Conservation (phyloP, 2,797 vertebrate genomes). For the Heteromormyrus szaboi region DNA sequence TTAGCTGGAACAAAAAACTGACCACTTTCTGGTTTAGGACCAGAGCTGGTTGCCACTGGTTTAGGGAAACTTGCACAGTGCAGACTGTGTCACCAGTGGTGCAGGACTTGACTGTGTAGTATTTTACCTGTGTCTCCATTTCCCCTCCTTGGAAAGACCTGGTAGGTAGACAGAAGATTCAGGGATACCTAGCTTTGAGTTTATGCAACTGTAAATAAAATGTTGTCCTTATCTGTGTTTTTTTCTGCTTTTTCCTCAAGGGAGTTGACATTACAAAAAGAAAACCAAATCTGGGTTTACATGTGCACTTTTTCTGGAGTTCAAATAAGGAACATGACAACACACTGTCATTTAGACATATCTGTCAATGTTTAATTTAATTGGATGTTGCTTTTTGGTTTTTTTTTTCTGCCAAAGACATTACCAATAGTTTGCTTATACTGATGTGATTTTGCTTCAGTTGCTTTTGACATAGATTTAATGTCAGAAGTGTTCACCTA, state of each 20-base stretch:
- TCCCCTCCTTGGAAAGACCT: slow-evolving; percentile 27
- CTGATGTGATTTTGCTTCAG: not conserved
- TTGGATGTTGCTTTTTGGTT: not conserved
- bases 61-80: not conserved
- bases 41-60: not conserved
- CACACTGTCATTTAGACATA: not conserved
- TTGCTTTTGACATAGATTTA: not conserved
- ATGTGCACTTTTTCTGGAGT: slow-evolving; percentile 27
- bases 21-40: not conserved
- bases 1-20: not conserved
- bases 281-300: slow-evolving; percentile 33
- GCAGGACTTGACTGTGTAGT: not conserved
- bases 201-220: slow-evolving; percentile 60
- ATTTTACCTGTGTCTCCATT: not conserved
- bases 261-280: slow-evolving; percentile 20
- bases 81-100: not conserved
- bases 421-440: not conserved
- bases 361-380: not conserved
- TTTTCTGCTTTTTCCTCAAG: not conserved
- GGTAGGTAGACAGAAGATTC: slow-evolving; percentile 49
- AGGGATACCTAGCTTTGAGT: slow-evolving; percentile 59
- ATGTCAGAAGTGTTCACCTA: not conserved
- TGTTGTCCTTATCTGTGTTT: slow-evolving; percentile 40
- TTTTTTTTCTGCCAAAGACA: slow-evolving; percentile 2
- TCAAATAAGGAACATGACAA: slow-evolving; percentile 14